Evolutionary conservation across 1,140 invertebrate genomes (phyloP).

Genomic region (Bombus polaris): DNA sequence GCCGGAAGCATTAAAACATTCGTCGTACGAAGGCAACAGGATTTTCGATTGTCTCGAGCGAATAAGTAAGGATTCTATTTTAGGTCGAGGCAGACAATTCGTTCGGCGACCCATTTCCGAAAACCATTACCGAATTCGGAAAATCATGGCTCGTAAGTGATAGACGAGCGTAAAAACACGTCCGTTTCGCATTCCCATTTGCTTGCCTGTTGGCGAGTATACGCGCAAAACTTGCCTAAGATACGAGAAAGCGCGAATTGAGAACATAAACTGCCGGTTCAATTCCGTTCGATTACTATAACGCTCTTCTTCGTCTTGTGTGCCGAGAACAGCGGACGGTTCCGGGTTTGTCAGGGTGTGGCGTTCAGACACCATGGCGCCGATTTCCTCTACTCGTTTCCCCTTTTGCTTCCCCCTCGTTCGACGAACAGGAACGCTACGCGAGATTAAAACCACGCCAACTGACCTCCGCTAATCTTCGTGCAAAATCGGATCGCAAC

Average conservation of each 20-base stretch:
- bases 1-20: background rate
- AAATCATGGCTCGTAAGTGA: conserved; percentile 1
- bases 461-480: conserved; percentile 50
- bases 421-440: background rate
- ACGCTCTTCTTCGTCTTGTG: conserved; percentile 11
- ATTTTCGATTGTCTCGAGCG: background rate
- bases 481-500: conserved; percentile 29
- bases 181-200: background rate
- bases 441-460: conserved; percentile 25
- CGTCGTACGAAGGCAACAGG: background rate
- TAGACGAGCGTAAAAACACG: conserved; percentile 13
- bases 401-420: conserved; percentile 1
- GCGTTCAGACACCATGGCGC: conserved; percentile 71
- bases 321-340: background rate
- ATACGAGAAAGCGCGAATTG: conserved; percentile 6
- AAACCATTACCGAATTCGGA: background rate
- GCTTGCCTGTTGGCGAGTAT: background rate
- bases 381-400: conserved; percentile 37
- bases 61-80: background rate
- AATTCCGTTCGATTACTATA: conserved; percentile 44
- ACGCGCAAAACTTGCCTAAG: background rate
- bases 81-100: conserved; percentile 2
- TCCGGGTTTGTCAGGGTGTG: conserved; percentile 59
- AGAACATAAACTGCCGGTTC: conserved; percentile 51
- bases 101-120: conserved; percentile 5